A percentile compares a stretch with the other conserved stretches of the same genome.
Evolutionary conservation across 2,113 vertebrate species (phyloP).

Genomic region (Notarius quadriscutis): DNA sequence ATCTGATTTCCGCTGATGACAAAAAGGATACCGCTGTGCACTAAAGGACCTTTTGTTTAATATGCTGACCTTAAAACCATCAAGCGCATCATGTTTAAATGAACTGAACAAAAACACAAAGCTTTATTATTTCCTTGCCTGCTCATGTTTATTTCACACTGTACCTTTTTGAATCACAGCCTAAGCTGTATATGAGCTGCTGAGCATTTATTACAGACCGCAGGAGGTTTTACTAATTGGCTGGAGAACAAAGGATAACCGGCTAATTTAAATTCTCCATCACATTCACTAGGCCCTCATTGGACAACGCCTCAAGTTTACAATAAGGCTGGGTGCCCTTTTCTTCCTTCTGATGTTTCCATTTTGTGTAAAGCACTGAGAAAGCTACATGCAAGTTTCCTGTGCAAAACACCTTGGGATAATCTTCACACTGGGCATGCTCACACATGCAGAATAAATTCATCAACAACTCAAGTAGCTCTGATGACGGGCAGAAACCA

Average conservation of each 20-base stretch:
- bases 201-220: constrained; percentile 21
- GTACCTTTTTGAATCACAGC: constrained; percentile 13
- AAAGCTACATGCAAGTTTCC: constrained; percentile 9
- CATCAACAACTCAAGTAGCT: constrained; percentile 37
- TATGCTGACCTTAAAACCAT: not conserved
- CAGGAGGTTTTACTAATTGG: constrained; percentile 47
- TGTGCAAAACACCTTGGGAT: constrained; percentile 33
- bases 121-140: not conserved
- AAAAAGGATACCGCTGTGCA: not conserved
- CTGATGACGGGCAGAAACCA: constrained; percentile 7
- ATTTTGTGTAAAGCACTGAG: constrained; percentile 3
- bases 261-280: constrained; percentile 48
- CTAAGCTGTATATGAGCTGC: constrained; percentile 24
- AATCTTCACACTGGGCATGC: constrained; percentile 29
- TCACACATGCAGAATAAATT: constrained; percentile 43
- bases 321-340: constrained; percentile 12
- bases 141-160: constrained; percentile 44
- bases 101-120: not conserved
- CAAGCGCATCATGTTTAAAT: constrained; percentile 4
- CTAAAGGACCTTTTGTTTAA: not conserved
- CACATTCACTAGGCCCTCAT: constrained; percentile 23
- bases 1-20: not conserved
- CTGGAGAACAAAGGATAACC: constrained; percentile 37
- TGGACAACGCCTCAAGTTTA: constrained; percentile 30
- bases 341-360: not conserved